Base-by-base conservation (phyloP, 2,797 vertebrate species). In the Pampus argenteus region DNA sequence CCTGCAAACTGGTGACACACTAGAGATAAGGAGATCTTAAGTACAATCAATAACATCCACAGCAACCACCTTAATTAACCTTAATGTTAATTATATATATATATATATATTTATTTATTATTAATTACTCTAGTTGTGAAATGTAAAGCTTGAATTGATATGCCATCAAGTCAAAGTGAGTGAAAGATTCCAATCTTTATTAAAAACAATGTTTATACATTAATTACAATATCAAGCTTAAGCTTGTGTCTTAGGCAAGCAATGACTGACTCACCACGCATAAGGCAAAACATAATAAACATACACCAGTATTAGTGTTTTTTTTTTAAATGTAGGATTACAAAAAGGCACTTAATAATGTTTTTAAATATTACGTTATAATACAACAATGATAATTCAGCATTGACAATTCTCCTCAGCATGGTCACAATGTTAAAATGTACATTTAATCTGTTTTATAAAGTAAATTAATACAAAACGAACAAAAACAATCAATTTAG, bases 291-390 rank as follows among this genome's bases (percentile, higher is more conserved):
- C 68, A 82, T 80, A 75, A 75, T 6, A 68, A 83, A 48, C 70
- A 87, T 55, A 83, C 42, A 54, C 81, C 78, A 72, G 60, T 40
- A 81, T 78, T 45, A 69, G 67, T 85, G 78, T 59, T 50, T 66
- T 28, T 44, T 69, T 67, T 66, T 86, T 68, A 91, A 91, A 90
- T 50, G 54, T 60, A 67, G 34, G 63, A 85, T 74, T 74, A 89
- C 75, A 78, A 85, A 88, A 92, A 94, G 94, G 93, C 94, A 95
- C 93, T 92, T 90, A 51, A 71, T 72, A 80, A 49, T 68, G 54
- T 76, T 76, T 40, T 64, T 34, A 84, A 85, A 84, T 66, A 51
- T 64, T 31, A 62, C 14, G 18, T 76, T 54, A 63, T 38, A 7
- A 77, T 10, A 6, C 4, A 65, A 62, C 58, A 62, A 3, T 6